These are phyloP conservation scores for Agonopterix subpropinquella DNA, from an alignment of 2,888 invertebrate species.

Conservation along the genomic window DNA sequence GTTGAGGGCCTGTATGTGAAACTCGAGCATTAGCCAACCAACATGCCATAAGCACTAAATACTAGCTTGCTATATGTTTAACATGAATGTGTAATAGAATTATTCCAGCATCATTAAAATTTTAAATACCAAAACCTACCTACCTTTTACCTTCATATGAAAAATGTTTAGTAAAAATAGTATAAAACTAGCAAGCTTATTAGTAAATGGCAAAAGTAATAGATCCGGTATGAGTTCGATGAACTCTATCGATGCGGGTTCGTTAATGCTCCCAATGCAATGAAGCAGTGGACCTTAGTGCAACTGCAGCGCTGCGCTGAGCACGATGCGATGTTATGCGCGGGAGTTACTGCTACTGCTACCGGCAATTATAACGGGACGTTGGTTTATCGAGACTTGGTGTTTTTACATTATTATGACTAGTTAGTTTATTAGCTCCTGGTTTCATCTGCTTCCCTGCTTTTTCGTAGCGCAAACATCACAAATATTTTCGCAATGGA, in stretches of 20 bases:
- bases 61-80: no score
- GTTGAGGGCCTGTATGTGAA: slow-evolving; percentile 27
- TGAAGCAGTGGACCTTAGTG: slow-evolving; percentile 17
- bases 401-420: no score
- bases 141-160: no score
- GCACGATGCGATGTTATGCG: background rate
- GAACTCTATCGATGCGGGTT: slow-evolving; percentile 45
- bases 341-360: background rate
- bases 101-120: no score
- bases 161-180: background rate
- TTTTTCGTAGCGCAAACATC: no score
- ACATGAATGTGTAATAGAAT: background rate
- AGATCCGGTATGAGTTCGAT: slow-evolving; percentile 27
- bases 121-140: no score
- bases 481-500: no score
- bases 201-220: slow-evolving; percentile 1
- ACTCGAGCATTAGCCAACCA: slow-evolving; percentile 30
- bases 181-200: background rate
- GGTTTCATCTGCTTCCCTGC: no score
- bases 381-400: no score
- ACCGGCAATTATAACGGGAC: slow-evolving; percentile 32
- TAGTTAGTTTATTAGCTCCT: no score
- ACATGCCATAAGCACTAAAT: slow-evolving; percentile 1
- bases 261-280: slow-evolving; percentile 50
- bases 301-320: slow-evolving; percentile 3